Base-by-base conservation (phyloP, 2,113 vertebrate species). In the Colinus virginianus region DNA sequence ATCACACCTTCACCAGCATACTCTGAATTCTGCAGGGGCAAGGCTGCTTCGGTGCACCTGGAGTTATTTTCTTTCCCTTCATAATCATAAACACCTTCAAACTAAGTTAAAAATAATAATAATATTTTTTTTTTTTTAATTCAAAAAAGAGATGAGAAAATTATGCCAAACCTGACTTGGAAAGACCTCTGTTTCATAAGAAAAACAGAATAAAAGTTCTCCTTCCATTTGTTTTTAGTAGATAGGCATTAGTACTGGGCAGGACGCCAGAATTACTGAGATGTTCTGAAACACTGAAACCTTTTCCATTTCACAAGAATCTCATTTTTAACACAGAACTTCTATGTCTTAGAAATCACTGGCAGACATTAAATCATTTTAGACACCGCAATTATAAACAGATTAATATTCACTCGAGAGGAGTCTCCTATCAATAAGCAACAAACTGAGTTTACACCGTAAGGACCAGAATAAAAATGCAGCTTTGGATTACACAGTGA, bases 381-480 rank as follows among this genome's bases (percentile, higher is more conserved):
- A 69, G 93, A 94, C 83, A 77, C 34, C 48, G 21, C 89, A 96
- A 91, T 96, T 97, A 96, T 94, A 96, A 94, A 62, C 87, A 92
- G 67, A 95, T 96, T 94, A 95, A 96, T 90, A 42, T 59, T 78
- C 66, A 32, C 46, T 82, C 20, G 28, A 82, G 72, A 88, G 5
- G 56, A 79, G 67, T 16, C 75, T 83, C 62, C 45, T 87, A 66
- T 87, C 68, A 82, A 63, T 40, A 48, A 90, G 42, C 71, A 55
- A 21, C 78, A 71, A 68, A 34, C 78, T 18, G 7, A 76, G 28
- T 22, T 56, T 66, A 11, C 25, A 21, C 26, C 32, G 7, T 20
- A 26, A 78, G 56, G 78, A 51, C 15, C 25, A 36, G 62, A 64
- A 62, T 48, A 46, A 89, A 94, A 93, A 82, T 26, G 15, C 18